Conservation (phyloP, 2,113 vertebrate genomes). For the Nanorana parkeri region DNA sequence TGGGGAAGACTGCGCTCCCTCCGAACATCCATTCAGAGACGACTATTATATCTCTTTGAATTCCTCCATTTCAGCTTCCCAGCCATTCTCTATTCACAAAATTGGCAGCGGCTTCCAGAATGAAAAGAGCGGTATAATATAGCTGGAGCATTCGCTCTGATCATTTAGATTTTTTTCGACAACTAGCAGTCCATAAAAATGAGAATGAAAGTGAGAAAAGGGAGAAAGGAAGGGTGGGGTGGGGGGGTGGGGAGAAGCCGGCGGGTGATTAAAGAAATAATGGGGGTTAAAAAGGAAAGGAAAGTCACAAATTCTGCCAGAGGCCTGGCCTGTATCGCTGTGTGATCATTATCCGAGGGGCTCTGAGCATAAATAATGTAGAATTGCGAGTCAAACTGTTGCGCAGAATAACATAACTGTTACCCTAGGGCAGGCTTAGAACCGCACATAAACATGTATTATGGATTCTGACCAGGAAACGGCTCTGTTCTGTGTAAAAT, state of each 20-base stretch:
- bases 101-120: neutral
- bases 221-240: neutral
- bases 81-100: conserved; percentile 41
- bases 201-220: conserved; percentile 6
- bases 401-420: conserved; percentile 35
- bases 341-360: conserved; percentile 49
- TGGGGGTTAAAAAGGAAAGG: conserved; percentile 19
- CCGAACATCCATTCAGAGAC: conserved; percentile 14
- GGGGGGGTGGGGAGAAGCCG: neutral
- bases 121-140: neutral
- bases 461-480: neutral
- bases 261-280: conserved; percentile 6
- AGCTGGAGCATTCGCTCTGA: neutral
- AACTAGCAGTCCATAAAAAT: conserved; percentile 23
- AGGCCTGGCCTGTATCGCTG: conserved; percentile 27
- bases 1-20: conserved; percentile 14
- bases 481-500: no score
- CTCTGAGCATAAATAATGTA: conserved; percentile 54
- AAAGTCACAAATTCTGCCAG: conserved; percentile 23
- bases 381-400: conserved; percentile 24
- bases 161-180: conserved; percentile 3
- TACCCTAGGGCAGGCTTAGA: conserved; percentile 30
- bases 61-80: conserved; percentile 33
- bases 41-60: conserved; percentile 41
- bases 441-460: conserved; percentile 26